Percentiles rank a stretch among this genome's conserved stretches.
Evolutionary conservation across 2,797 vertebrate genomes (phyloP).

Genomic region (Spondyliosoma cantharus): DNA sequence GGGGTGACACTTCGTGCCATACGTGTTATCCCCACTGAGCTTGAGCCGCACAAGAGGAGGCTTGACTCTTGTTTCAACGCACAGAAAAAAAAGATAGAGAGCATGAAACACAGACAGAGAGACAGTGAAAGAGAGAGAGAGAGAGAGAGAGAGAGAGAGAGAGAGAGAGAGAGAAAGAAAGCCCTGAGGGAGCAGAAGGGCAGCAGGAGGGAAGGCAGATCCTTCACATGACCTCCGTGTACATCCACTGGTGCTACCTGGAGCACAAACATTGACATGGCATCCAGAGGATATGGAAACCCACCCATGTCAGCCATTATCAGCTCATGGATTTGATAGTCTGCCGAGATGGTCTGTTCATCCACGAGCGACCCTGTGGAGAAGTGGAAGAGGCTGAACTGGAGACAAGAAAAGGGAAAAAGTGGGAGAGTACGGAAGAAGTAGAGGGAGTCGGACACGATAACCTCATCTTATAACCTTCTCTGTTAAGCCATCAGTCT

Average conservation of each 20-base stretch:
- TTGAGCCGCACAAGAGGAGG: slow-evolving; percentile 18
- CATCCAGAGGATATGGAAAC: slow-evolving; percentile 63
- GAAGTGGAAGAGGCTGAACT: slow-evolving; percentile 29
- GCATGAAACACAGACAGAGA: slow-evolving; percentile 12
- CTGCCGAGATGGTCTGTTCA: slow-evolving; percentile 31
- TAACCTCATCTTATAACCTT: slow-evolving; percentile 75
- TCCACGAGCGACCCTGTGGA: slow-evolving; percentile 38
- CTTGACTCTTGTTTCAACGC: slow-evolving; percentile 39
- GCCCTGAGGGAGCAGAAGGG: slow-evolving; percentile 31
- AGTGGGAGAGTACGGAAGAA: neutral
- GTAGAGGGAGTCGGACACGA: slow-evolving; percentile 52
- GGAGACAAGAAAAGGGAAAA: slow-evolving; percentile 26
- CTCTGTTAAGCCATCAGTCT: slow-evolving; percentile 82
- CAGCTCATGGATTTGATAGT: slow-evolving; percentile 56
- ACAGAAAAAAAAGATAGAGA: slow-evolving; percentile 23
- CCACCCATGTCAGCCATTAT: slow-evolving; percentile 49
- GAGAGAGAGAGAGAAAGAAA: neutral
- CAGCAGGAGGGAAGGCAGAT: slow-evolving; percentile 30
- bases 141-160: neutral
- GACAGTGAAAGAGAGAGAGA: neutral
- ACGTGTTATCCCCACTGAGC: slow-evolving; percentile 23
- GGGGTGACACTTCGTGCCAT: slow-evolving; percentile 35
- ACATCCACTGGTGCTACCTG: slow-evolving; percentile 57
- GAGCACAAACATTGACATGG: slow-evolving; percentile 53
- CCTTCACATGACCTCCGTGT: slow-evolving; percentile 67